These are phyloP conservation scores for Thamnophis sirtalis DNA, from an alignment of 2,113 vertebrate species.

Conservation along the genomic window DNA sequence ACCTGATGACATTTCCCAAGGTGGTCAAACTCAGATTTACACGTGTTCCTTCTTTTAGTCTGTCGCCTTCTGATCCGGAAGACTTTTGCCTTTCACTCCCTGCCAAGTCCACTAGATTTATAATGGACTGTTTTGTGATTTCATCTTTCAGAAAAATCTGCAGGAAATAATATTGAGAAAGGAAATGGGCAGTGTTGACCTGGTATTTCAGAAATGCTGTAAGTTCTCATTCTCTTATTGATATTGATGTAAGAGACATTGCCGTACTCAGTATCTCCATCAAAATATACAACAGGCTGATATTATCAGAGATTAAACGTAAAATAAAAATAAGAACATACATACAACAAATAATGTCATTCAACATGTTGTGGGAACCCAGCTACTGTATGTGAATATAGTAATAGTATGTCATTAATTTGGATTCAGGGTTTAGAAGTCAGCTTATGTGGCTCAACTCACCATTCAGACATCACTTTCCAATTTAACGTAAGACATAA, in stretches of 20 bases:
- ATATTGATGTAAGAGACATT: background rate
- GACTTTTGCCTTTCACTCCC: slow-evolving; percentile 84
- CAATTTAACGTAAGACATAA: background rate
- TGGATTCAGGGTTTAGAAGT: background rate
- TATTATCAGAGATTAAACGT: background rate
- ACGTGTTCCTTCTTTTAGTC: slow-evolving; percentile 80
- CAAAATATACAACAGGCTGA: background rate
- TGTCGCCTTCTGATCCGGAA: slow-evolving; percentile 80
- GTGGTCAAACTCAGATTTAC: slow-evolving; percentile 88
- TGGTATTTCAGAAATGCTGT: background rate
- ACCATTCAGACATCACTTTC: background rate
- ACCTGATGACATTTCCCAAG: slow-evolving; percentile 89
- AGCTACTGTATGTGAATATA: background rate
- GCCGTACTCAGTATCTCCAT: background rate
- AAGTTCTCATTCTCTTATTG: background rate
- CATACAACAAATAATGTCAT: background rate
- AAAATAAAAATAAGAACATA: background rate
- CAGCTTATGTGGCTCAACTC: background rate
- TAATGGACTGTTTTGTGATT: slow-evolving; percentile 82
- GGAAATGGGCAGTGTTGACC: background rate
- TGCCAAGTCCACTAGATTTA: slow-evolving; percentile 84
- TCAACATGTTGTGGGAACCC: background rate
- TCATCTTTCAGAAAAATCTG: slow-evolving; percentile 81
- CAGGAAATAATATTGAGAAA: background rate
- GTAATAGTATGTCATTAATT: background rate